phyloP scores from a whole-genome alignment of 2,888 invertebrate genomes.

The Polyploca ridens region DNA sequence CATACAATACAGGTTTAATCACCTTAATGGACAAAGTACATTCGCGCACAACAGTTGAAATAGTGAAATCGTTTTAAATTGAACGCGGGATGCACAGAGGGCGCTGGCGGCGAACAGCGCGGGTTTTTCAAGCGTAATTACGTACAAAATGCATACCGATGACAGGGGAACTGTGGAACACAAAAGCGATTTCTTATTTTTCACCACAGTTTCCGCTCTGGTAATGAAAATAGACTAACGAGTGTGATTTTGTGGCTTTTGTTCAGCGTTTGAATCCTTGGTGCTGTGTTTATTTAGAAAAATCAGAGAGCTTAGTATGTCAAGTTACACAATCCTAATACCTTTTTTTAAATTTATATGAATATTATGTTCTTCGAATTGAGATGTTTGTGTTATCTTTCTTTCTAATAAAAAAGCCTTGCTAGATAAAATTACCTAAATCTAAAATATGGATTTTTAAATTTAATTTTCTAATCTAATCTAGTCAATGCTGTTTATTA shows the following conservation, averaged over 20 bases:
- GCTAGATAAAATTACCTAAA: no score
- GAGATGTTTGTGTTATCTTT: no score
- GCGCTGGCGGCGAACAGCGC: background rate
- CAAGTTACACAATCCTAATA: no score
- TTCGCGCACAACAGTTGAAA: slow-evolving; percentile 38
- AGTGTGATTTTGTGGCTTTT: slow-evolving; percentile 13
- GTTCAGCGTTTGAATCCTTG: background rate
- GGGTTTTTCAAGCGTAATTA: slow-evolving; percentile 44
- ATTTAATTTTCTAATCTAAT: no score
- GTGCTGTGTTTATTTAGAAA: background rate
- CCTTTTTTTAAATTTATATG: no score
- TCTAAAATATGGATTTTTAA: no score
- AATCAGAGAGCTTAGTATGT: no score
- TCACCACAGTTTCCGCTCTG: slow-evolving; percentile 15
- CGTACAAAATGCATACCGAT: slow-evolving; percentile 39
- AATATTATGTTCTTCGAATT: no score
- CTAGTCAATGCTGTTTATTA: no score
- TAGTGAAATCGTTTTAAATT: slow-evolving; percentile 48
- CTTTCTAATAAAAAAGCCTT: no score
- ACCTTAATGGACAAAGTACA: slow-evolving; percentile 51
- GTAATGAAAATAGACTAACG: slow-evolving; percentile 20
- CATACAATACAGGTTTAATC: slow-evolving; percentile 41
- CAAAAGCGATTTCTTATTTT: slow-evolving; percentile 33
- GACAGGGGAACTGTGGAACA: slow-evolving; percentile 36
- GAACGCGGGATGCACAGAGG: slow-evolving; percentile 34